These are phyloP conservation scores for Cephalotes varians DNA, from an alignment of 2,888 invertebrate species.

Conservation along the genomic window DNA sequence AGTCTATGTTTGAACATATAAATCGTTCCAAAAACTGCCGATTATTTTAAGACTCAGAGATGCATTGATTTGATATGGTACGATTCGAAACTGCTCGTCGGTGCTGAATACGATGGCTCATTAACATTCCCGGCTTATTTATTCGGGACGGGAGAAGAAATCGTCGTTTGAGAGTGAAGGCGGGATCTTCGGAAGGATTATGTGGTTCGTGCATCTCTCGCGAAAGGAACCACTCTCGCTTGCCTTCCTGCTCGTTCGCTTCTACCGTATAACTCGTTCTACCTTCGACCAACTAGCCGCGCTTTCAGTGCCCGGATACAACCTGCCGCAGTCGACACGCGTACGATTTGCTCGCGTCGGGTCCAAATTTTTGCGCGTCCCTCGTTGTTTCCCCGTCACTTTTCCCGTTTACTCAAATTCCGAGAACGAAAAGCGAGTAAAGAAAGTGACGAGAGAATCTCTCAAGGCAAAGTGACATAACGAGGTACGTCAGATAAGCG, in stretches of 20 bases:
- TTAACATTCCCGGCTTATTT: constrained; percentile 76
- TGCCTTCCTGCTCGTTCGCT: constrained; percentile 68
- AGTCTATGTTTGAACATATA: not conserved
- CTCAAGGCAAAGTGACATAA: not conserved
- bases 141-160: constrained; percentile 58
- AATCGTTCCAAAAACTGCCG: constrained; percentile 21
- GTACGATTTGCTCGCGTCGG: constrained; percentile 67
- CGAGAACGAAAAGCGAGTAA: constrained; percentile 27
- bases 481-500: constrained; percentile 1
- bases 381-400: not conserved
- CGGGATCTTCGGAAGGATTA: constrained; percentile 40
- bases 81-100: constrained; percentile 32
- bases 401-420: not conserved
- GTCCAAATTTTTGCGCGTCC: constrained; percentile 53
- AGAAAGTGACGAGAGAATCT: not conserved
- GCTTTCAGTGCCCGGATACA: constrained; percentile 75
- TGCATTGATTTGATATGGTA: not conserved
- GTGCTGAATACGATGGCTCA: constrained; percentile 67
- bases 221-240: constrained; percentile 71
- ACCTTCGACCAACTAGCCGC: constrained; percentile 64
- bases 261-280: constrained; percentile 71
- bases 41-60: constrained; percentile 3
- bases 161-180: constrained; percentile 44
- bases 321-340: constrained; percentile 75
- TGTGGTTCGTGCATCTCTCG: constrained; percentile 58